Evolutionary conservation across 2,888 invertebrate genomes (phyloP).

Genomic region (Morpho helenor): DNA sequence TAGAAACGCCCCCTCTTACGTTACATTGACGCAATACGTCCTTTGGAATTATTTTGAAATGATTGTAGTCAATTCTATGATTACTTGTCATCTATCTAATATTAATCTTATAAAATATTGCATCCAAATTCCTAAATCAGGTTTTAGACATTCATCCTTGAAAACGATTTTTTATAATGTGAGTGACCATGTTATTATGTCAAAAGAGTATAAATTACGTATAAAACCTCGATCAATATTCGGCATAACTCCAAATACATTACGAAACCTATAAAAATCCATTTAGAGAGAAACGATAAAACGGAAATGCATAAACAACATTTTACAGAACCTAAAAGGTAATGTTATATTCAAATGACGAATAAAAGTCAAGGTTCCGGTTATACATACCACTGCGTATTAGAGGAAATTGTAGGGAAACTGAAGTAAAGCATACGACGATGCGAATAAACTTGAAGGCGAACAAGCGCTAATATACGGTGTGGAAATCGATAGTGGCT

Average conservation of each 20-base stretch:
- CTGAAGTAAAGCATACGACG: constrained; percentile 17
- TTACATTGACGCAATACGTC: constrained; percentile 8
- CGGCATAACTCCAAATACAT: background rate
- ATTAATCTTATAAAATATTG: background rate
- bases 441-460: constrained; percentile 20
- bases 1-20: background rate
- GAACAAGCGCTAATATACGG: constrained; percentile 20
- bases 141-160: constrained; percentile 10
- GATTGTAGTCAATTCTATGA: too few species aligned
- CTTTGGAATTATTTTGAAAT: background rate
- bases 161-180: constrained; percentile 5
- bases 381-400: background rate
- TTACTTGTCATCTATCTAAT: too few species aligned
- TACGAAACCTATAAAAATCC: constrained; percentile 4
- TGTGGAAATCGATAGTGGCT: constrained; percentile 10
- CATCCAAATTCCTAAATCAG: constrained; percentile 5
- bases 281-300: background rate
- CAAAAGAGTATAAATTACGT: constrained; percentile 6
- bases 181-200: constrained; percentile 9
- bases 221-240: constrained; percentile 11
- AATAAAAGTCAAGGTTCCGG: constrained; percentile 6
- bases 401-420: constrained; percentile 12
- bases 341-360: constrained; percentile 4
- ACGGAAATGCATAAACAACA: constrained; percentile 2
- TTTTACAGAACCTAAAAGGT: background rate